Percentiles rank a stretch among this genome's conserved stretches.
phyloP scores from a whole-genome alignment of 2,888 invertebrate species.

The Pristionchus japonicus region DNA sequence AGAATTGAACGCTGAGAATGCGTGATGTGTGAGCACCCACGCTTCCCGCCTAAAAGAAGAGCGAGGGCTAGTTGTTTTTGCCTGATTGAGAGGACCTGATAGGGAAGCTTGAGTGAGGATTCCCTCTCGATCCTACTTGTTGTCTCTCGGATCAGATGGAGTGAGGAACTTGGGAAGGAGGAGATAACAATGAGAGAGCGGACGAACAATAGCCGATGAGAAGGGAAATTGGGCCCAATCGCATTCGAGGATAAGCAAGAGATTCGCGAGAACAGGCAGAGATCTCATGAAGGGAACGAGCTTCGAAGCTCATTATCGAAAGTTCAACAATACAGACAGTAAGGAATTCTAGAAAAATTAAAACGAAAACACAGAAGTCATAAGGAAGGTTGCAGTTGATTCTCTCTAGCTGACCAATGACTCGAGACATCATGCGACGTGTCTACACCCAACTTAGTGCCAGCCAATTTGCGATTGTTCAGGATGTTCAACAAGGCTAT shows the following conservation, averaged over 20 bases:
- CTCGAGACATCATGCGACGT: neutral
- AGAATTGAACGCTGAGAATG: neutral
- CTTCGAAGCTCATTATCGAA: neutral
- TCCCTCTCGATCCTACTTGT: neutral
- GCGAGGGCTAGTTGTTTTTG: neutral
- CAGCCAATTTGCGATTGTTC: neutral
- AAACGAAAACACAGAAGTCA: neutral
- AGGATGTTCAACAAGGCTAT: neutral
- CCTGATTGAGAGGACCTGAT: slow-evolving; percentile 10
- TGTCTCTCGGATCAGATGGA: neutral
- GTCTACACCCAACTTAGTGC: neutral
- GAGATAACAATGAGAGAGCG: neutral
- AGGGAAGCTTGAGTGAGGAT: neutral
- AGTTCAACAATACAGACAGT: neutral
- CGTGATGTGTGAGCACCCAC: neutral
- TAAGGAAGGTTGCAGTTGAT: neutral
- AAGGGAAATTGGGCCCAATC: neutral
- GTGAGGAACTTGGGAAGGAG: neutral
- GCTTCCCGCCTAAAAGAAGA: neutral
- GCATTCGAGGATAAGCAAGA: neutral
- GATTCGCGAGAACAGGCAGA: neutral
- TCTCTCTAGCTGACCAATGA: neutral
- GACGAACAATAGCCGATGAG: neutral
- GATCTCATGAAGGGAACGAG: neutral
- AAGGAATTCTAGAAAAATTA: neutral